Evolutionary conservation across 2,113 vertebrate species (phyloP).

Genomic region (Plecotus auritus): DNA sequence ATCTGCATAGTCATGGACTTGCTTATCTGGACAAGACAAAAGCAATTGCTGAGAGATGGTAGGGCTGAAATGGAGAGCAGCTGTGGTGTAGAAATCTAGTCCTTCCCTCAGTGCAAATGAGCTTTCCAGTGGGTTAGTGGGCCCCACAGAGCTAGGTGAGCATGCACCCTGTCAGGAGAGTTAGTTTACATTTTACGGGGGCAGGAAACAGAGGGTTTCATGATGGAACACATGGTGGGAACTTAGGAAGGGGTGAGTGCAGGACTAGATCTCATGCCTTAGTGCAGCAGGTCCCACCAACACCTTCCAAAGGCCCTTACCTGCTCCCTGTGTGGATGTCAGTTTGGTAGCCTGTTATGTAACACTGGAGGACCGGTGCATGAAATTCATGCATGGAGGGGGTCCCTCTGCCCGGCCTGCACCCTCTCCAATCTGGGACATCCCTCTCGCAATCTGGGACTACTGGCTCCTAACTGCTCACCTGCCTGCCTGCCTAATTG

Average conservation of each 20-base stretch:
- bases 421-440: too few relatives aligned
- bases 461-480: too few relatives aligned
- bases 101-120: not conserved
- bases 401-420: too few relatives aligned
- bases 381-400: too few relatives aligned
- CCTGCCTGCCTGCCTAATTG: too few relatives aligned
- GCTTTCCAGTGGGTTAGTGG: not conserved
- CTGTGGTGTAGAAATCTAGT: too few relatives aligned
- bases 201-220: not conserved
- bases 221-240: not conserved
- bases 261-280: not conserved
- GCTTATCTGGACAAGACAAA: not conserved
- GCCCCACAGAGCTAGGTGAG: not conserved
- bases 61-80: not conserved
- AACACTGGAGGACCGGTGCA: not conserved
- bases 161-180: not conserved
- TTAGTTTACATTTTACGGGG: not conserved
- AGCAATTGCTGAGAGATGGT: not conserved
- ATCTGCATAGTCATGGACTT: not conserved
- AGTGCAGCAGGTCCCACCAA: not conserved
- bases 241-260: not conserved
- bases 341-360: not conserved
- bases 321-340: too few relatives aligned
- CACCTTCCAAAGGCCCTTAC: not conserved
- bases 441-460: too few relatives aligned